phyloP scores from a whole-genome alignment of 2,888 invertebrate species.

The Galeruca laticollis region DNA sequence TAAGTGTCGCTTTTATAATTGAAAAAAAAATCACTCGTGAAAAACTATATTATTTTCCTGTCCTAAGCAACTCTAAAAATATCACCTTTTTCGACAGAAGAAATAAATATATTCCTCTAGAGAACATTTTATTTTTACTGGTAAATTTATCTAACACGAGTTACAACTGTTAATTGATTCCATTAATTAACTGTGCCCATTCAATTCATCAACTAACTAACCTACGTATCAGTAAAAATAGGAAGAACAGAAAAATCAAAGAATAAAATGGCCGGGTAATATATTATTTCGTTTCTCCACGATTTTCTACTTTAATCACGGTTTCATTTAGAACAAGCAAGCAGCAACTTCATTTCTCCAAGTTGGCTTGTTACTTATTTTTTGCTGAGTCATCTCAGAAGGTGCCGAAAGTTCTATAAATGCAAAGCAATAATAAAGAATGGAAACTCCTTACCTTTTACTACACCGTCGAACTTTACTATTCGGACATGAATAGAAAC shows the following conservation, averaged over 20 bases:
- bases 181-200: background rate
- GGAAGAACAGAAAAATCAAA: background rate
- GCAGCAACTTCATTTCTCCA: conserved; percentile 10
- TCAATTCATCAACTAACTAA: conserved; percentile 1
- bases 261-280: conserved; percentile 14
- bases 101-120: no score
- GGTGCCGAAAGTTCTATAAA: conserved; percentile 20
- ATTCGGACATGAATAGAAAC: conserved; percentile 14
- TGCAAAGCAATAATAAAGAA: conserved; percentile 8
- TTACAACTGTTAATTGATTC: background rate
- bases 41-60: no score
- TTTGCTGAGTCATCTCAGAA: conserved; percentile 7
- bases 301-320: conserved; percentile 21
- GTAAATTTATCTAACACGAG: background rate
- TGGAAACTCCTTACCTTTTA: background rate
- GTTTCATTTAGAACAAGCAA: background rate
- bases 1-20: no score
- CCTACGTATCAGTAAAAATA: conserved; percentile 8
- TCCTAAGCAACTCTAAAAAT: no score
- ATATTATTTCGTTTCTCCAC: conserved; percentile 5
- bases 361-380: conserved; percentile 16
- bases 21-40: no score
- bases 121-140: no score
- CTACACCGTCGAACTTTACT: conserved; percentile 10
- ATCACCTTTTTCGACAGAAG: no score